phyloP scores from a whole-genome alignment of 2,113 vertebrate genomes.

The Lepus americanus region DNA sequence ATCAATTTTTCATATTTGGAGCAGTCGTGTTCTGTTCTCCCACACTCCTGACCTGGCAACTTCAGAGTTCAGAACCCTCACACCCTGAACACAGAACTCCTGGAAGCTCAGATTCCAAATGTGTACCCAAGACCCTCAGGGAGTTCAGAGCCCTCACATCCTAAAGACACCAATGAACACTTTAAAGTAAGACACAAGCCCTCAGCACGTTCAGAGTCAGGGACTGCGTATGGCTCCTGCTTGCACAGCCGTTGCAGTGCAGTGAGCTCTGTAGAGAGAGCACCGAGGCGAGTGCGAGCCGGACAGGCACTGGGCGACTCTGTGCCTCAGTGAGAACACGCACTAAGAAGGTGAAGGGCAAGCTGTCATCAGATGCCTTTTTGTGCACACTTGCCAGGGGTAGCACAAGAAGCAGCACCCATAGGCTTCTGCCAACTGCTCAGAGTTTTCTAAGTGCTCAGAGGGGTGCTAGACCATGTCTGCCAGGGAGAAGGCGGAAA shows the following conservation, averaged over 20 bases:
- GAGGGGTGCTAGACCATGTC: too few species aligned
- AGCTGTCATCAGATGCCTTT: neutral
- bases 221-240: too few species aligned
- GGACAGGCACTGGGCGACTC: neutral
- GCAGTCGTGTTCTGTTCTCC: neutral
- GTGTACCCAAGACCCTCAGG: neutral
- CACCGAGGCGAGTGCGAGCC: neutral
- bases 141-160: neutral
- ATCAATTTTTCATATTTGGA: neutral
- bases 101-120: slow-evolving; percentile 46
- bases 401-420: neutral
- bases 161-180: neutral
- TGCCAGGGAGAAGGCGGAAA: too few species aligned
- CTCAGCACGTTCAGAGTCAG: neutral
- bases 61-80: slow-evolving; percentile 2
- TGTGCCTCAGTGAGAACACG: neutral
- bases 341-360: neutral
- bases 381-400: neutral
- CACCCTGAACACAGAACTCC: neutral
- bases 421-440: neutral
- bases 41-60: neutral
- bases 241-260: neutral
- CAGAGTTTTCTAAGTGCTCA: neutral
- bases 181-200: neutral
- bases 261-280: neutral